phyloP scores from a whole-genome alignment of 2,797 vertebrate species.

The Rhinella marina region DNA sequence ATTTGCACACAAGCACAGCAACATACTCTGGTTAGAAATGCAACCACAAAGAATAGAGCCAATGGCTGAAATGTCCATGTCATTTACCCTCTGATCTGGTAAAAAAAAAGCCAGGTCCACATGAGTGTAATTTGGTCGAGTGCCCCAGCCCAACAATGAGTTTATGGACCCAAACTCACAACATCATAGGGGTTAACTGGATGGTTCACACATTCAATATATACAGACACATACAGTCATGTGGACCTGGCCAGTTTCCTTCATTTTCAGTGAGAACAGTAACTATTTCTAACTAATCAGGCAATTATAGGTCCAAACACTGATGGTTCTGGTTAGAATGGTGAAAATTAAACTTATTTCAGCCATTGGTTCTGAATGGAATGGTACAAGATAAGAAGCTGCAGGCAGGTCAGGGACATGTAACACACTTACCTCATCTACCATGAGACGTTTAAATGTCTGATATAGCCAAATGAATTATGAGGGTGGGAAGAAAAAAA shows the following conservation, averaged over 20 bases:
- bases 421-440: slow-evolving; percentile 79
- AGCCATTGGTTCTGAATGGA: slow-evolving; percentile 12
- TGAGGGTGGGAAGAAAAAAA: slow-evolving; percentile 30
- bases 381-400: slow-evolving; percentile 49
- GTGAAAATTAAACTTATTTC: neutral
- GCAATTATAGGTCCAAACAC: neutral
- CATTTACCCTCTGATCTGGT: neutral
- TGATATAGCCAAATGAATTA: slow-evolving; percentile 63
- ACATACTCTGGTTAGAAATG: neutral
- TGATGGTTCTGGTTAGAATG: neutral
- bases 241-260: too few relatives aligned
- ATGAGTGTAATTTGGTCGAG: neutral
- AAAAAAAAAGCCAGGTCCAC: neutral
- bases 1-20: slow-evolving; percentile 18
- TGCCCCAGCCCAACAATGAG: too few relatives aligned
- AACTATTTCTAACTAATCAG: neutral
- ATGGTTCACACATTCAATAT: too few relatives aligned
- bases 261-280: too few relatives aligned
- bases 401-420: neutral
- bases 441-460: slow-evolving; percentile 83
- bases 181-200: too few relatives aligned
- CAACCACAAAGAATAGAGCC: neutral
- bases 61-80: neutral
- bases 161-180: too few relatives aligned
- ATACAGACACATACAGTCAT: too few relatives aligned